Evolutionary conservation across 2,888 invertebrate genomes (phyloP).

Genomic region (Heliconius ethilla): DNA sequence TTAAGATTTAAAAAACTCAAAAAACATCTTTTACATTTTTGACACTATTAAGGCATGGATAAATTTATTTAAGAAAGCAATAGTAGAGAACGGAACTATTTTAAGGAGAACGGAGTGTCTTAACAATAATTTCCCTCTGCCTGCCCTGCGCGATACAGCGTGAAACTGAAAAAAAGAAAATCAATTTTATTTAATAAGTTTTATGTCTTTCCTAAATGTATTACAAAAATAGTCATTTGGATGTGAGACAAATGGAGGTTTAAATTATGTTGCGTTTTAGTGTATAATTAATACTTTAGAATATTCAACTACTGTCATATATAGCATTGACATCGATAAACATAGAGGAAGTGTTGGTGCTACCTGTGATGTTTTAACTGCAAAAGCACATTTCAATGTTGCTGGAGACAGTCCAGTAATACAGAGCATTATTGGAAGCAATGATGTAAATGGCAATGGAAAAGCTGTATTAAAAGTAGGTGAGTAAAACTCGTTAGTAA

Average conservation of each 20-base stretch:
- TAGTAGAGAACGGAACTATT: no score
- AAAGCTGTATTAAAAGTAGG: slow-evolving; percentile 52
- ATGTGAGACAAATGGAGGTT: no score
- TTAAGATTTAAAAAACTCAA: no score
- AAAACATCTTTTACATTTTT: no score
- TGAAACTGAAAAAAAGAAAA: not conserved
- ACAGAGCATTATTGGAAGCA: slow-evolving; percentile 48
- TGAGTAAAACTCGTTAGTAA: slow-evolving; percentile 43
- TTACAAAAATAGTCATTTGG: no score
- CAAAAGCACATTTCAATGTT: slow-evolving; percentile 55
- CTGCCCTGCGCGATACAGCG: not conserved
- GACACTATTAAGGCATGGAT: no score
- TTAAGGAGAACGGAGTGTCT: not conserved
- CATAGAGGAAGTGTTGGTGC: not conserved
- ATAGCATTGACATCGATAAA: slow-evolving; percentile 8
- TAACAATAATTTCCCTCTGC: not conserved
- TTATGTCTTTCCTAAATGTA: no score
- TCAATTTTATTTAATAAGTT: no score
- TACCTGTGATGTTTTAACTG: slow-evolving; percentile 51
- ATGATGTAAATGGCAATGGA: slow-evolving; percentile 53
- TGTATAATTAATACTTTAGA: no score
- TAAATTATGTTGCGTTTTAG: no score
- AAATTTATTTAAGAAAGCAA: no score
- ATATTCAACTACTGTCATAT: not conserved
- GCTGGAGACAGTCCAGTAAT: slow-evolving; percentile 47